A percentile compares a stretch with the other conserved stretches of the same genome.
Conservation (phyloP, 2,113 vertebrate species). For the Zosterops japonicus region DNA sequence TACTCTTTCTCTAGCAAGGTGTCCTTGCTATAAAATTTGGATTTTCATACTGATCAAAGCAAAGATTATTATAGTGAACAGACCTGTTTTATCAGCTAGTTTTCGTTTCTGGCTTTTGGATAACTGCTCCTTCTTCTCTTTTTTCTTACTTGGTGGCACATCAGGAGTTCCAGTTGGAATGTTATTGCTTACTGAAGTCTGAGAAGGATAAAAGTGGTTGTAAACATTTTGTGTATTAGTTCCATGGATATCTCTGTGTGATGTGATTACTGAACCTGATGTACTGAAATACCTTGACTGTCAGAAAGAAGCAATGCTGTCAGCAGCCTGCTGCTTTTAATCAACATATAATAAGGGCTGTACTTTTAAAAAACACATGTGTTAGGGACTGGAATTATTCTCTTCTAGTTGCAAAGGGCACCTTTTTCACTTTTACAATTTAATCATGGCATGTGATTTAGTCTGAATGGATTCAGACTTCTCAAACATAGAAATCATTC, state of each 20-base stretch:
- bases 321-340: neutral
- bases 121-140: conserved; percentile 94
- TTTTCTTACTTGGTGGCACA: conserved; percentile 82
- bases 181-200: conserved; percentile 80
- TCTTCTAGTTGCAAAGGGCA: neutral
- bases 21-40: neutral
- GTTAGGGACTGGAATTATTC: neutral
- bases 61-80: neutral
- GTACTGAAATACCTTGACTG: neutral
- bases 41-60: neutral
- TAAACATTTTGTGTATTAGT: neutral
- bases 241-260: neutral
- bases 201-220: conserved; percentile 26
- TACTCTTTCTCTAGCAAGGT: neutral
- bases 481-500: neutral
- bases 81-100: conserved; percentile 90
- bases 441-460: neutral
- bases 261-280: neutral
- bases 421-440: neutral
- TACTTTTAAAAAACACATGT: neutral
- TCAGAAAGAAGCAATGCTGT: neutral
- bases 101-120: conserved; percentile 97
- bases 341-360: neutral
- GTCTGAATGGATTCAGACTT: neutral
- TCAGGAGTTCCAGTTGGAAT: conserved; percentile 69